phyloP scores from a whole-genome alignment of 2,113 vertebrate genomes.

The Cyphomyrus discorhynchus region DNA sequence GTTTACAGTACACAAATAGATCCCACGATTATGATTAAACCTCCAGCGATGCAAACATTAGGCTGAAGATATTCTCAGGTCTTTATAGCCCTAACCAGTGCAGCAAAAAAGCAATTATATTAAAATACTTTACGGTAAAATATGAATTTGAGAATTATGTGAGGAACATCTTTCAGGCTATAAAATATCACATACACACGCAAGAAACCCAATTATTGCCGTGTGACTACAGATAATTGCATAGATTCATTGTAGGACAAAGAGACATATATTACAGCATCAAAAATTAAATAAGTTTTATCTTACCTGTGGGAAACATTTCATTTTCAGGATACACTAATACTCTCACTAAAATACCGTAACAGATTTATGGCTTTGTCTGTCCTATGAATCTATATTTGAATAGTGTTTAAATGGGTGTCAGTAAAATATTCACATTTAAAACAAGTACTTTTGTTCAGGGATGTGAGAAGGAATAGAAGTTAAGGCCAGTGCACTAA shows the following conservation, averaged over 20 bases:
- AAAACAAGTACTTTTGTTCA: neutral
- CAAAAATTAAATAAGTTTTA: neutral
- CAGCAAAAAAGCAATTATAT: neutral
- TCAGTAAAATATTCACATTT: neutral
- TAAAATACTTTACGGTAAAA: neutral
- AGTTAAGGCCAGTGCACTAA: neutral
- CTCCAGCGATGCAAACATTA: neutral
- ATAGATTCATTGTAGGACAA: neutral
- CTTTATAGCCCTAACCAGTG: neutral
- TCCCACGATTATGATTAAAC: neutral
- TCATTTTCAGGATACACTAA: slow-evolving; percentile 1
- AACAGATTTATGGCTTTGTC: neutral
- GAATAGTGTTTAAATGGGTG: neutral
- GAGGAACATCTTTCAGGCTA: neutral
- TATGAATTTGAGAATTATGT: neutral
- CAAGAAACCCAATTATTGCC: neutral
- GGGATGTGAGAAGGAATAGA: neutral
- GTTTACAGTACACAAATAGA: neutral
- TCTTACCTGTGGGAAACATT: neutral
- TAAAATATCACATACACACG: neutral
- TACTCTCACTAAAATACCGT: neutral
- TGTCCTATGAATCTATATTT: no score
- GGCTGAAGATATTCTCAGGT: neutral
- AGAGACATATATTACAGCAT: neutral
- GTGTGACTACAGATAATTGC: neutral